phyloP scores from a whole-genome alignment of 2,113 vertebrate genomes.

The Osmerus mordax region DNA sequence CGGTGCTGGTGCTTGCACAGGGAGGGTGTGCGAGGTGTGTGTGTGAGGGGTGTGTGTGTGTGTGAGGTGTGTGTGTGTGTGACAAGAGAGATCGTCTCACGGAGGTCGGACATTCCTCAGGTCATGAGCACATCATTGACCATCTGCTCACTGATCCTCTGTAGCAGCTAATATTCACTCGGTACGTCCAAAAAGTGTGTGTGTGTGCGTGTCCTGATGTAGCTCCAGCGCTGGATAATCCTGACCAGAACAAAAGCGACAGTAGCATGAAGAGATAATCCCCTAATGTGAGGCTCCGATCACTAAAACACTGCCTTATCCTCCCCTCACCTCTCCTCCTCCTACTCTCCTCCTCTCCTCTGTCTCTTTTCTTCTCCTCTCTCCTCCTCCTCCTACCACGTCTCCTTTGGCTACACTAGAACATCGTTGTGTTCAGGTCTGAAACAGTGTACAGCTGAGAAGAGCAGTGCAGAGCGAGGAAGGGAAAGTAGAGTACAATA shows the following conservation, averaged over 20 bases:
- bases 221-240: constrained; percentile 32
- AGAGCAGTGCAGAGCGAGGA: too few relatives aligned
- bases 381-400: background rate
- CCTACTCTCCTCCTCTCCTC: background rate
- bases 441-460: too few relatives aligned
- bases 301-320: constrained; percentile 18
- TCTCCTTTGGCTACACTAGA: too few relatives aligned
- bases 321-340: constrained; percentile 8
- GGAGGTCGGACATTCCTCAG: constrained; percentile 11
- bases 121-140: constrained; percentile 36
- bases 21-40: background rate
- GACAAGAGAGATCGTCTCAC: background rate
- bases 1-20: background rate
- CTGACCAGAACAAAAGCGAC: constrained; percentile 4
- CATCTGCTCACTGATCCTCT: constrained; percentile 50
- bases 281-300: constrained; percentile 32
- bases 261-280: constrained; percentile 35
- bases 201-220: background rate
- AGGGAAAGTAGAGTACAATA: too few relatives aligned
- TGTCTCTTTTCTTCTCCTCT: constrained; percentile 11
- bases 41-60: constrained; percentile 3
- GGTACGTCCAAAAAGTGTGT: background rate
- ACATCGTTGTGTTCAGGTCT: too few relatives aligned
- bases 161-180: constrained; percentile 34
- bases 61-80: background rate